phyloP scores from a whole-genome alignment of 2,113 vertebrate species.

The Erythrolamprus reginae region DNA sequence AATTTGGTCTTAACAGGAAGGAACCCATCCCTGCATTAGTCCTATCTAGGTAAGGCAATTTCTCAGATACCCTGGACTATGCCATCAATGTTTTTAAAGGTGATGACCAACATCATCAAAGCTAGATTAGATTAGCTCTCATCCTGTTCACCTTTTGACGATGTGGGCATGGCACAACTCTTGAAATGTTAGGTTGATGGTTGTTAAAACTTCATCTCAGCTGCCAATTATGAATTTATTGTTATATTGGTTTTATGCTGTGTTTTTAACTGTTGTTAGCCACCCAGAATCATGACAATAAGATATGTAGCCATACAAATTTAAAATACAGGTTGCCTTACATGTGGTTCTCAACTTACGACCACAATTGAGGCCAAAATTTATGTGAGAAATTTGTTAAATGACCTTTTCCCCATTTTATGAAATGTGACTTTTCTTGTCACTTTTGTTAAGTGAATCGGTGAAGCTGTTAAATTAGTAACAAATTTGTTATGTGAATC shows the following conservation, averaged over 20 bases:
- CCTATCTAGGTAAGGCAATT: neutral
- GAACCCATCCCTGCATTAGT: no score
- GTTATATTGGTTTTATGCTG: neutral
- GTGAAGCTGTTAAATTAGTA: no score
- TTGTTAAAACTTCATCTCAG: neutral
- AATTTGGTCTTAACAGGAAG: no score
- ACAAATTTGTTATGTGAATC: no score
- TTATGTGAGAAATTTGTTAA: no score
- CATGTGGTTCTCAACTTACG: no score
- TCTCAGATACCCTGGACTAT: neutral
- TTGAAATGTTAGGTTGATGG: neutral
- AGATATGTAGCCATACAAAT: neutral
- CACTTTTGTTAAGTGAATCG: no score
- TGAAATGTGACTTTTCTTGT: no score
- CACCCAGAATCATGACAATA: neutral
- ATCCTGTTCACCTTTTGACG: neutral
- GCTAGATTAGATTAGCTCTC: neutral
- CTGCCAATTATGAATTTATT: neutral
- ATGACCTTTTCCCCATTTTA: no score
- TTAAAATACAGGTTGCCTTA: neutral
- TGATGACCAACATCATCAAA: neutral
- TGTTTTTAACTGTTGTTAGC: neutral
- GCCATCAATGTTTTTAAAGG: neutral
- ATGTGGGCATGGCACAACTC: neutral
- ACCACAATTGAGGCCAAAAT: no score